Percentiles rank a stretch among this genome's conserved stretches.
Evolutionary conservation across 2,113 vertebrate genomes (phyloP).

Genomic region (cattle (Bos taurus)): ARS-UCD2.0 NC_037346.1:47602501-47603000

Average conservation of each 20-base stretch:
- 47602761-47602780: rapidly evolving
- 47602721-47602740: not conserved
- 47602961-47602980: not conserved
- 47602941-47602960: not conserved
- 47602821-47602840: not conserved
- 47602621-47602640: not conserved
- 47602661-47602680: not conserved
- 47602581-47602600: not conserved
- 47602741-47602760: not conserved
- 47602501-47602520: not conserved
- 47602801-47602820: not conserved
- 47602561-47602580: not conserved
- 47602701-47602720: not conserved
- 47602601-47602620: not conserved
- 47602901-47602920: not conserved
- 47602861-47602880: not conserved
- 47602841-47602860: not conserved
- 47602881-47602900: not conserved
- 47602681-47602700: not conserved
- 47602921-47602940: not conserved
- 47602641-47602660: not conserved
- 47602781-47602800: not conserved
- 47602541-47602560: not conserved
- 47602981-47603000: not conserved
- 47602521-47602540: not conserved